Percentiles rank a stretch among this genome's conserved stretches.
phyloP scores from a whole-genome alignment of 2,113 vertebrate species.

The Gnathonemus longibarbis region DNA sequence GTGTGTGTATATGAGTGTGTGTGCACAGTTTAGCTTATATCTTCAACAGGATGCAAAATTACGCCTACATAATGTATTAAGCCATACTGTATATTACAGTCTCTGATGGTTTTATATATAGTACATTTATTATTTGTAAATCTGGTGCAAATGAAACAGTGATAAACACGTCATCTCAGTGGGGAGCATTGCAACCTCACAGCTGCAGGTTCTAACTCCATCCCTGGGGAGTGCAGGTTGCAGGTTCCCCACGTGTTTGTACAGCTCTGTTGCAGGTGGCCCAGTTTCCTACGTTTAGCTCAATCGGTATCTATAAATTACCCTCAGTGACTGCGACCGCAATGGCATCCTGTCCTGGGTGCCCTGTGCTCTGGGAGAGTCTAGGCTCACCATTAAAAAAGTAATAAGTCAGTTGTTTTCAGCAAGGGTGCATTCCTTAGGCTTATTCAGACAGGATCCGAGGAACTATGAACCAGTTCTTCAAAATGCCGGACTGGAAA shows the following conservation, averaged over 20 bases:
- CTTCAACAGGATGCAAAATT: neutral
- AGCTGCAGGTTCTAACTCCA: neutral
- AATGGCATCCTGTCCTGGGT: neutral
- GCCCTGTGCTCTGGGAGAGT: neutral
- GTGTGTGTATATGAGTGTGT: neutral
- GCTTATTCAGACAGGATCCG: neutral
- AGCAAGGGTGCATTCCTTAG: neutral
- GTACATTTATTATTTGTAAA: neutral
- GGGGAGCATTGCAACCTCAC: neutral
- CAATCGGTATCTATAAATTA: neutral
- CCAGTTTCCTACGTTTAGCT: neutral
- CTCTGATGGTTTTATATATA: neutral
- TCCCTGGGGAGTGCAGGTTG: neutral
- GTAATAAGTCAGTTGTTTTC: neutral
- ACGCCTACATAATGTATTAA: neutral
- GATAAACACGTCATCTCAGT: neutral
- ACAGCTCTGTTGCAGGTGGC: neutral
- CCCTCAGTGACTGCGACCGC: neutral
- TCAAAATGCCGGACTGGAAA: neutral
- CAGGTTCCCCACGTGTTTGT: neutral
- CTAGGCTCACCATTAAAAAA: neutral
- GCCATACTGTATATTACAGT: neutral
- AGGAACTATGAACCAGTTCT: neutral
- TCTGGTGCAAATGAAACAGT: neutral
- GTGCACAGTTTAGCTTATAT: neutral